Percentiles rank a stretch among this genome's conserved stretches.
Evolutionary conservation across 1,140 invertebrate genomes (phyloP).

Genomic region (Lasioglossum albipes): DNA sequence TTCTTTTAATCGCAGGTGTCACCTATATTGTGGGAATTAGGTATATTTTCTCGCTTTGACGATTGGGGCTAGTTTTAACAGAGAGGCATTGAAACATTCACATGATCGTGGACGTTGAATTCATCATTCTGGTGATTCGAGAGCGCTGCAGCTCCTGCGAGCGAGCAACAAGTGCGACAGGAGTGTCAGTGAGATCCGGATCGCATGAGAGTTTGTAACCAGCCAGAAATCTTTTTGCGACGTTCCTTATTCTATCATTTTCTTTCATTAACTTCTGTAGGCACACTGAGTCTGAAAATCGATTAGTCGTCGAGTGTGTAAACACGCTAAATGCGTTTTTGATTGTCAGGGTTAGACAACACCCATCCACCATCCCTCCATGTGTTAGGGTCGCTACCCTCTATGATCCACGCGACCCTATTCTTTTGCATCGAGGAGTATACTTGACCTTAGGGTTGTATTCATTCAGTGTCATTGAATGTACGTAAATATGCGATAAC

Average conservation of each 20-base stretch:
- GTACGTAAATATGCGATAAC: constrained; percentile 17
- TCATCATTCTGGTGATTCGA: no score
- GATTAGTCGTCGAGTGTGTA: constrained; percentile 30
- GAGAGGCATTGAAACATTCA: no score
- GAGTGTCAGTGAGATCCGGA: neutral
- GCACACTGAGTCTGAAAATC: neutral
- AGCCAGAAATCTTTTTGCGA: no score
- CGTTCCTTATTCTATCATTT: no score
- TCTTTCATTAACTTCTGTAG: no score
- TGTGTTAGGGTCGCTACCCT: constrained; percentile 39
- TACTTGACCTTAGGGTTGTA: constrained; percentile 30
- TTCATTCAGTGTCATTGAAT: constrained; percentile 35
- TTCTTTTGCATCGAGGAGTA: constrained; percentile 24
- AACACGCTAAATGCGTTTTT: constrained; percentile 55
- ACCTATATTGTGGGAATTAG: neutral
- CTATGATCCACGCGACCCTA: neutral
- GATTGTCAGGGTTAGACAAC: constrained; percentile 33
- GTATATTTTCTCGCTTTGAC: neutral
- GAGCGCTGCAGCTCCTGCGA: neutral
- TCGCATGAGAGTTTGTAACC: no score
- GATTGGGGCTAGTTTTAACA: no score
- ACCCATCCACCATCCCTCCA: constrained; percentile 44
- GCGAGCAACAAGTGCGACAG: neutral
- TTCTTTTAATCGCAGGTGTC: neutral
- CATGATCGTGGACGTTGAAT: no score